phyloP scores from a whole-genome alignment of 2,113 vertebrate genomes.

The Microcebus lehilahytsara region DNA sequence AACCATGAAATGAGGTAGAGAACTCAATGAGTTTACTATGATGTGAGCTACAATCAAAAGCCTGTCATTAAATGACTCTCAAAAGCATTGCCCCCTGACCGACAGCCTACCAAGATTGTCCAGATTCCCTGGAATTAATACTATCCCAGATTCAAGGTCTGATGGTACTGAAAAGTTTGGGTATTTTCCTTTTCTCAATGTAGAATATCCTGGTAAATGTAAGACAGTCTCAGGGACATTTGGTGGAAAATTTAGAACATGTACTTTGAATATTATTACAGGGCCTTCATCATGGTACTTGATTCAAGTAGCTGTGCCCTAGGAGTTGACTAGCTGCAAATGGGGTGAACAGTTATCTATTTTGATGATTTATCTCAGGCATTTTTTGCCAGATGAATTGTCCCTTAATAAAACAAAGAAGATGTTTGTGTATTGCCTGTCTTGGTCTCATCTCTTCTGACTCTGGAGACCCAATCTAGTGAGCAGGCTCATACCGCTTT shows the following conservation, averaged over 20 bases:
- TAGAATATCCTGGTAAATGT: background rate
- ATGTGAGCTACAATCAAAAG: background rate
- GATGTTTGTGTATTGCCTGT: background rate
- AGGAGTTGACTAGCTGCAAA: background rate
- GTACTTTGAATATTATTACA: background rate
- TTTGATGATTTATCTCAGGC: background rate
- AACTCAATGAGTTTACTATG: background rate
- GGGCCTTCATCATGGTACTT: background rate
- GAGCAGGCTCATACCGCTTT: background rate
- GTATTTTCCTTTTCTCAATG: background rate
- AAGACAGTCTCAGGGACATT: background rate
- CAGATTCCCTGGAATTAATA: background rate
- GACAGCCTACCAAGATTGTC: background rate
- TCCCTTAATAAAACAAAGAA: background rate
- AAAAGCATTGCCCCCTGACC: background rate
- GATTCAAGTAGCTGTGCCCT: background rate
- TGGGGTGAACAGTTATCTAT: background rate
- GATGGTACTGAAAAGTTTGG: background rate
- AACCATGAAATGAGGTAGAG: background rate
- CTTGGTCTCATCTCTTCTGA: background rate
- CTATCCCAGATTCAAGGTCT: background rate
- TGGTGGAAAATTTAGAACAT: background rate
- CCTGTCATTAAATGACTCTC: background rate
- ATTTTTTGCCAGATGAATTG: background rate
- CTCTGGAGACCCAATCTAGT: too few relatives aligned